Percentiles rank a stretch among this genome's conserved stretches.
These are phyloP conservation scores for Botia kubotai DNA, from an alignment of 2,797 vertebrate genomes.

Conservation along the genomic window DNA sequence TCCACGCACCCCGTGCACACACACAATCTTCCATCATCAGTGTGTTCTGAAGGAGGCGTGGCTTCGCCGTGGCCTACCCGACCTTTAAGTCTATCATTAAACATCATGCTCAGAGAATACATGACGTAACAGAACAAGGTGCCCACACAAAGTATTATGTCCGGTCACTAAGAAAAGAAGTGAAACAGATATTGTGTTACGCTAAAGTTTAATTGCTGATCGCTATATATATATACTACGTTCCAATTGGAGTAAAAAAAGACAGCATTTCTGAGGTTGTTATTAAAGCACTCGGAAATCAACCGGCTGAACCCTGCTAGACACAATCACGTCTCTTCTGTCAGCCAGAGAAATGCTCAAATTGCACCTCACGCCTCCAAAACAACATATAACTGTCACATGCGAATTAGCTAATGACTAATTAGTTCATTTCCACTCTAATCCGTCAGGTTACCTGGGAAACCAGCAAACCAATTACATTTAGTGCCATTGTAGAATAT, in stretches of 20 bases:
- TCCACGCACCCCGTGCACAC: too few species aligned
- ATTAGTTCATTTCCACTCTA: slow-evolving; percentile 31
- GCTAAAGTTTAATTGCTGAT: slow-evolving; percentile 56
- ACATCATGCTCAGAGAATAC: neutral
- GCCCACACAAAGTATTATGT: slow-evolving; percentile 13
- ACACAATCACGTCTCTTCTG: neutral
- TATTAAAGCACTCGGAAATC: slow-evolving; percentile 20
- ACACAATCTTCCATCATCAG: too few species aligned
- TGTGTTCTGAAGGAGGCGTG: too few species aligned
- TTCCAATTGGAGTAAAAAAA: neutral
- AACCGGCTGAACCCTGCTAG: neutral
- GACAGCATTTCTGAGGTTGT: slow-evolving; percentile 15
- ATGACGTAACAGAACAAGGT: slow-evolving; percentile 24
- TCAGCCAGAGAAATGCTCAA: neutral
- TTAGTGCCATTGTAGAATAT: neutral
- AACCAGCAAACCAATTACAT: neutral
- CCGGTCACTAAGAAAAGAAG: slow-evolving; percentile 1
- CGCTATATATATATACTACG: slow-evolving; percentile 27
- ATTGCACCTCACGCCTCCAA: slow-evolving; percentile 1
- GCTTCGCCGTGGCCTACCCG: too few species aligned
- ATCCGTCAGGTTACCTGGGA: neutral
- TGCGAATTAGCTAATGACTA: slow-evolving; percentile 21
- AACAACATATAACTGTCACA: neutral
- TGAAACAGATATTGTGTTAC: slow-evolving; percentile 6
- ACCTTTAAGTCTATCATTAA: neutral